phyloP scores from a whole-genome alignment of 2,888 invertebrate species.

The Adelphocoris suturalis region DNA sequence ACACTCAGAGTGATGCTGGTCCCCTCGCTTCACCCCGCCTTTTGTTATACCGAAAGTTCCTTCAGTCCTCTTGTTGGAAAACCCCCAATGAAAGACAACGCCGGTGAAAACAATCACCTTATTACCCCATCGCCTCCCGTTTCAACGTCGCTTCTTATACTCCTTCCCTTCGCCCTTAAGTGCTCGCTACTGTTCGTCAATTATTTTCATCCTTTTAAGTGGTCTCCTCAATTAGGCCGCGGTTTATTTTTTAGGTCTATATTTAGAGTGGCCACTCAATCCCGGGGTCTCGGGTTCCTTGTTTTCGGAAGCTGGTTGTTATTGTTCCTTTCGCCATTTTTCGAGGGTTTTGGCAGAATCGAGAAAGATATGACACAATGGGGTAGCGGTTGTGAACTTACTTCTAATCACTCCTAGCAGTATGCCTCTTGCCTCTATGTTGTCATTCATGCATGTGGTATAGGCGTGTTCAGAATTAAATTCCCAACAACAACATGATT shows the following conservation, averaged over 20 bases:
- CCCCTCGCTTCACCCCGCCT: constrained; percentile 20
- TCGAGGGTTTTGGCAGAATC: not conserved
- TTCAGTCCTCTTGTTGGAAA: constrained; percentile 17
- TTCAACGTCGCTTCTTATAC: constrained; percentile 39
- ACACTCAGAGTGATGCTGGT: constrained; percentile 66
- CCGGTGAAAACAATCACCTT: constrained; percentile 58
- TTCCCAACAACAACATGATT: no score
- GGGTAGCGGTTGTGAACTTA: not conserved
- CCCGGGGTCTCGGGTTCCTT: not conserved
- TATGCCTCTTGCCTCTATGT: not conserved
- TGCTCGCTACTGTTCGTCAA: constrained; percentile 61
- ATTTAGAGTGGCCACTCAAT: constrained; percentile 15
- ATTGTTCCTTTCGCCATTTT: not conserved
- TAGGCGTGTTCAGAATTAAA: no score
- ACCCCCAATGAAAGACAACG: constrained; percentile 53
- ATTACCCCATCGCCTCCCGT: constrained; percentile 52
- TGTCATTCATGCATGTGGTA: no score
- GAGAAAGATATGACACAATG: not conserved
- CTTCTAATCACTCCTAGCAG: not conserved
- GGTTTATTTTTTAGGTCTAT: constrained; percentile 14
- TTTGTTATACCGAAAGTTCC: not conserved
- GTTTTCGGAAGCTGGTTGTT: not conserved
- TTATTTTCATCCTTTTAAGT: constrained; percentile 60
- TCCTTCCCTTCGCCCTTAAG: constrained; percentile 41
- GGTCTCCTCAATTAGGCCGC: constrained; percentile 6